These are phyloP conservation scores for Hydraecia micacea DNA, from an alignment of 2,888 invertebrate species.

Conservation along the genomic window DNA sequence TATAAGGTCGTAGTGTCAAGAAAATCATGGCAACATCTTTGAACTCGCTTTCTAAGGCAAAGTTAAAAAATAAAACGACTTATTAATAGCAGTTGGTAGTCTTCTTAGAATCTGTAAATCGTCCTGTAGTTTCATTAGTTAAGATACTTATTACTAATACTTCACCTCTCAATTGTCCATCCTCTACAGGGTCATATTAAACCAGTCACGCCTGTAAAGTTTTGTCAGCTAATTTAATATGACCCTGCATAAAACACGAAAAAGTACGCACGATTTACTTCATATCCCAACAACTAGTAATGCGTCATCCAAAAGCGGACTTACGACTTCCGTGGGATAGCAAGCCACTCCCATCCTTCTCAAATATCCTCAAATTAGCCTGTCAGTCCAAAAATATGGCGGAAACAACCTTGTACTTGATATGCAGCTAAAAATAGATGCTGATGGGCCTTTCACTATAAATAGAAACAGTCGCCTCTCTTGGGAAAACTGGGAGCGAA, in stretches of 20 bases:
- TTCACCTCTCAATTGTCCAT: neutral
- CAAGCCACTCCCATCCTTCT: slow-evolving; percentile 23
- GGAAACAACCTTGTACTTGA: slow-evolving; percentile 50
- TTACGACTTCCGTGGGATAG: slow-evolving; percentile 12
- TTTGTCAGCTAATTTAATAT: neutral
- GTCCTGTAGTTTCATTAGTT: neutral
- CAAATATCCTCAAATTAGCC: slow-evolving; percentile 45
- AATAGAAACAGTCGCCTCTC: slow-evolving; percentile 55
- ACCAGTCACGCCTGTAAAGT: neutral
- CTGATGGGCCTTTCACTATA: slow-evolving; percentile 39
- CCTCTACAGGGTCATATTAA: neutral
- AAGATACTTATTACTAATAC: neutral
- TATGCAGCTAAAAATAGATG: slow-evolving; percentile 57
- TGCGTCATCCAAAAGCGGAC: neutral
- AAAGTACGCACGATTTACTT: neutral
- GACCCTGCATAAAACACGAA: neutral
- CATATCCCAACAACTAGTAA: neutral
- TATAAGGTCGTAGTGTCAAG: neutral
- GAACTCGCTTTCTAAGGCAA: neutral
- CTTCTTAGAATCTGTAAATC: neutral
- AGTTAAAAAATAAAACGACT: neutral
- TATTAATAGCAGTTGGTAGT: neutral
- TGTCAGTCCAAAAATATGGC: slow-evolving; percentile 35
- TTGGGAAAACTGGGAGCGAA: slow-evolving; percentile 20
- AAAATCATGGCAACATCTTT: neutral